These are phyloP conservation scores for Atethmia centrago DNA, from an alignment of 2,888 invertebrate genomes.

Conservation along the genomic window DNA sequence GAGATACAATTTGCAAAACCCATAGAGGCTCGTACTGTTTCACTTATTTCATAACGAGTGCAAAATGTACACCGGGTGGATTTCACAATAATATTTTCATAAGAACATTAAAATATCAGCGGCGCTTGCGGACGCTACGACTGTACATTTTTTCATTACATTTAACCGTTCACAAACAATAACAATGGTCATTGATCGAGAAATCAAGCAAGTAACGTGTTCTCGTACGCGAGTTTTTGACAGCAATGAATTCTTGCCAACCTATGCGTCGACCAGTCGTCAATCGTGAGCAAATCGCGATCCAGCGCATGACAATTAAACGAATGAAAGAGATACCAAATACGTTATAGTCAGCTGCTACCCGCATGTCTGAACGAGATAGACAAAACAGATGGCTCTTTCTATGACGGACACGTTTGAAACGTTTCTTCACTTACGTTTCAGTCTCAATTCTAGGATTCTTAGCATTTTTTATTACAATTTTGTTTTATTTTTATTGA, in stretches of 20 bases:
- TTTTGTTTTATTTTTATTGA: background rate
- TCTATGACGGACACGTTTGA: slow-evolving; percentile 16
- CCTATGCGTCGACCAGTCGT: slow-evolving; percentile 38
- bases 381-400: slow-evolving; percentile 46
- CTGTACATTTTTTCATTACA: slow-evolving; percentile 73
- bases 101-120: slow-evolving; percentile 72
- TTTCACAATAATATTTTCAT: slow-evolving; percentile 74
- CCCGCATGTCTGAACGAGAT: slow-evolving; percentile 30
- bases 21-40: slow-evolving; percentile 70
- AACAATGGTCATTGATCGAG: slow-evolving; percentile 86
- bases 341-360: background rate
- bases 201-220: slow-evolving; percentile 71
- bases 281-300: slow-evolving; percentile 22
- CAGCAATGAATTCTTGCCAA: slow-evolving; percentile 74
- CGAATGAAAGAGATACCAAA: slow-evolving; percentile 34
- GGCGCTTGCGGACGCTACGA: slow-evolving; percentile 63
- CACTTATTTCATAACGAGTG: slow-evolving; percentile 71
- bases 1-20: slow-evolving; percentile 76
- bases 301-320: slow-evolving; percentile 43
- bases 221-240: slow-evolving; percentile 69
- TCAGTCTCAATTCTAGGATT: background rate
- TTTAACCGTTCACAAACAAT: slow-evolving; percentile 82
- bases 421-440: slow-evolving; percentile 1
- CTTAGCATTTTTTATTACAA: slow-evolving; percentile 22
- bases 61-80: slow-evolving; percentile 63